Evolutionary conservation across 2,888 invertebrate genomes (phyloP).

Genomic region (Synergus gifuensis): DNA sequence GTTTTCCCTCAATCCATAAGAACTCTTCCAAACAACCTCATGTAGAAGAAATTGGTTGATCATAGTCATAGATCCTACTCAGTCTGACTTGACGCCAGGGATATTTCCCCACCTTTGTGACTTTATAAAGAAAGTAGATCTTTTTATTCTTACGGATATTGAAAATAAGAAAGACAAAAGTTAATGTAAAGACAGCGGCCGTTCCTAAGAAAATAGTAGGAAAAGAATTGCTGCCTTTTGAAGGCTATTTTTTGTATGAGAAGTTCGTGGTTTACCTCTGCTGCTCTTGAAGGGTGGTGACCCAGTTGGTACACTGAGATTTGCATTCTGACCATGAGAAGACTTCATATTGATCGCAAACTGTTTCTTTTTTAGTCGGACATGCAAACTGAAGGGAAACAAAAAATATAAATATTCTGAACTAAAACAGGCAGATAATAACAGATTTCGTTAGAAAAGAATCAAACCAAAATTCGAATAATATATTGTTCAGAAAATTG

Average conservation of each 20-base stretch:
- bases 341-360: background rate
- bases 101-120: background rate
- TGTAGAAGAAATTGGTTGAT: background rate
- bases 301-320: background rate
- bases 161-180: background rate
- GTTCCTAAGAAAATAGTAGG: background rate
- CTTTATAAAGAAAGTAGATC: background rate
- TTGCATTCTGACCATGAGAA: background rate
- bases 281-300: background rate
- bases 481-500: too few species aligned
- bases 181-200: background rate
- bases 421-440: background rate
- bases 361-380: background rate
- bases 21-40: background rate
- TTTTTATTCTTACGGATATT: background rate
- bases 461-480: too few species aligned
- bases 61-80: background rate
- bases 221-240: background rate
- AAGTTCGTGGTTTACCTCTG: background rate
- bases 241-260: background rate
- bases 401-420: background rate
- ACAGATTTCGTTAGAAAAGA: too few species aligned
- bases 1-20: too few species aligned
- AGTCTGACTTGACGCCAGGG: background rate
- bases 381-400: background rate